These are phyloP conservation scores for Drosophila algonquin DNA, from an alignment of 2,888 invertebrate genomes.

Conservation along the genomic window DNA sequence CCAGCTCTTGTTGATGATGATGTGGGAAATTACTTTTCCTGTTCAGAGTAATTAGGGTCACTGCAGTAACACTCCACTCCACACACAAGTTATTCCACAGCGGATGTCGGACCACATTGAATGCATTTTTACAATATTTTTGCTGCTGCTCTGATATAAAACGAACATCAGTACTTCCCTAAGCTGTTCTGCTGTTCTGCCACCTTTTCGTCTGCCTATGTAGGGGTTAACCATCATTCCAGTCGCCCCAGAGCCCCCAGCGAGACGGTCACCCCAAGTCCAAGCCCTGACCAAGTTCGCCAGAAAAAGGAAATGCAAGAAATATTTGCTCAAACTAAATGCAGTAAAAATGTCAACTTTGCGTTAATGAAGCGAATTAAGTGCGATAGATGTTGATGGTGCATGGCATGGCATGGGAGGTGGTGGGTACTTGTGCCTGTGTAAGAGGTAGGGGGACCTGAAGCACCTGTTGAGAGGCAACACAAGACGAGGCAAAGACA, in stretches of 20 bases:
- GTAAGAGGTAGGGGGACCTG: constrained; percentile 9
- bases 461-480: constrained; percentile 43
- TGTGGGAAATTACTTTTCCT: constrained; percentile 53
- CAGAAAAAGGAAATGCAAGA: constrained; percentile 45
- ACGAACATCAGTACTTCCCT: not conserved
- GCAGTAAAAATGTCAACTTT: constrained; percentile 51
- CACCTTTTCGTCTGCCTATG: not conserved
- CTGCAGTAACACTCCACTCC: constrained; percentile 18
- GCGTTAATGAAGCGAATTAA: constrained; percentile 61
- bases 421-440: not conserved
- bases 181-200: too few relatives aligned
- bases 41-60: constrained; percentile 58
- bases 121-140: constrained; percentile 47
- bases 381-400: constrained; percentile 24
- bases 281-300: constrained; percentile 10
- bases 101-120: constrained; percentile 53
- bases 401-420: not conserved
- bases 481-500: constrained; percentile 17
- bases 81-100: constrained; percentile 33
- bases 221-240: not conserved
- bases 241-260: constrained; percentile 7
- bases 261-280: constrained; percentile 7
- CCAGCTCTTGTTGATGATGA: constrained; percentile 17
- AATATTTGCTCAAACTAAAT: constrained; percentile 49
- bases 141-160: constrained; percentile 23